Conservation (phyloP, 2,888 invertebrate genomes). For the Monopis laevigella region DNA sequence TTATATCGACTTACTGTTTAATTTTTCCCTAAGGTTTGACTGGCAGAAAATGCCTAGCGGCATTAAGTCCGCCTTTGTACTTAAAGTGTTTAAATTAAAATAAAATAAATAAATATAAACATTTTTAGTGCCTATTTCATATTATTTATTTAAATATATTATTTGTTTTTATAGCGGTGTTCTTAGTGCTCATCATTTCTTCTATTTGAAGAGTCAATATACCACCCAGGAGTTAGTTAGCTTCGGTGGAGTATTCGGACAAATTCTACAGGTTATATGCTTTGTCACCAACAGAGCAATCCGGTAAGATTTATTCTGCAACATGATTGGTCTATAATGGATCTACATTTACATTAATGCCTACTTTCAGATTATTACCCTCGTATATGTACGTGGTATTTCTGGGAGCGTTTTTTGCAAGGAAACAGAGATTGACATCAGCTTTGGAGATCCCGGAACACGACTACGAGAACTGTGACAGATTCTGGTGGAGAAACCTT, state of each 20-base stretch:
- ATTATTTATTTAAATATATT: too few species aligned
- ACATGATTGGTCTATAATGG: neutral
- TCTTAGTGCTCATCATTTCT: slow-evolving; percentile 69
- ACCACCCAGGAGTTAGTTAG: slow-evolving; percentile 53
- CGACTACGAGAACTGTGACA: slow-evolving; percentile 66
- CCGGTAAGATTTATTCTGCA: slow-evolving; percentile 48
- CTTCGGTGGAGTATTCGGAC: slow-evolving; percentile 48
- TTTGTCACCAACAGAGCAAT: slow-evolving; percentile 65
- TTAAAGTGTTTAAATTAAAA: too few species aligned
- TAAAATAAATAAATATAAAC: too few species aligned
- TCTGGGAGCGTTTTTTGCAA: slow-evolving; percentile 48
- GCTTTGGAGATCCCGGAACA: slow-evolving; percentile 58
- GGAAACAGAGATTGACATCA: slow-evolving; percentile 28
- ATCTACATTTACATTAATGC: neutral
- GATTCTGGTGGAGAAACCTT: slow-evolving; percentile 72
- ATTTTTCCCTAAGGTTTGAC: too few species aligned
- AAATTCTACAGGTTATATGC: slow-evolving; percentile 57
- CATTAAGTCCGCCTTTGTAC: too few species aligned
- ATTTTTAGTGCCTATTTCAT: too few species aligned
- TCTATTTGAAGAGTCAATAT: slow-evolving; percentile 60
- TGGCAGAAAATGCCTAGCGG: too few species aligned
- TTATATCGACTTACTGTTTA: neutral
- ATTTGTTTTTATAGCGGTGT: slow-evolving; percentile 64
- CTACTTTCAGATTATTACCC: slow-evolving; percentile 59
- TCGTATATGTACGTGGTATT: slow-evolving; percentile 69